Conservation (phyloP, 2,113 vertebrate species). For the Drymodes brunneopygia region DNA sequence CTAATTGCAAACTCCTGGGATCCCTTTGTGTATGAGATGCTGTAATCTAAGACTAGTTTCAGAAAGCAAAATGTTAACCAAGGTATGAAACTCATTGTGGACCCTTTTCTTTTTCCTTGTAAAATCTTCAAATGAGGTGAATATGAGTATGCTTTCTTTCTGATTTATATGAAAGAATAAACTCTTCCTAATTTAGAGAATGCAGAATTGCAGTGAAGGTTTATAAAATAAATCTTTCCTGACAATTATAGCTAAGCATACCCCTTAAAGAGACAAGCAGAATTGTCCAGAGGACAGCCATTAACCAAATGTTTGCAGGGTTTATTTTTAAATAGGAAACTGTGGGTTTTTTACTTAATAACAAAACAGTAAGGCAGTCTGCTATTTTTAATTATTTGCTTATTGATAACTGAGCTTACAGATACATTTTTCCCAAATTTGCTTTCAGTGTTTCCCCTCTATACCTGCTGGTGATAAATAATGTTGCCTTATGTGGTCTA, state of each 20-base stretch:
- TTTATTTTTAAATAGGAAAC: slow-evolving; percentile 54
- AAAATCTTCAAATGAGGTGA: slow-evolving; percentile 5
- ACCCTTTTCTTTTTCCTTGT: background rate
- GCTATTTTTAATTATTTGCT: slow-evolving; percentile 13
- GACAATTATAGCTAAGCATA: slow-evolving; percentile 28
- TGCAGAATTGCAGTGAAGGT: background rate
- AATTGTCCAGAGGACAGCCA: slow-evolving; percentile 48
- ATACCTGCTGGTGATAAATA: slow-evolving; percentile 10
- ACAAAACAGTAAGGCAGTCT: background rate
- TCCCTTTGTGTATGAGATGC: background rate
- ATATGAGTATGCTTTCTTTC: background rate
- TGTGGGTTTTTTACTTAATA: background rate
- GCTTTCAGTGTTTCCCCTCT: background rate
- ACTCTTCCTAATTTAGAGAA: background rate
- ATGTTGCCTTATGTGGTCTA: background rate
- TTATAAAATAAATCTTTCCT: slow-evolving; percentile 39
- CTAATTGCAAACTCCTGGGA: background rate
- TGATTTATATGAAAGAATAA: slow-evolving; percentile 12
- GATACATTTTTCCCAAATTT: background rate
- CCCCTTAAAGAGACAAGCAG: background rate
- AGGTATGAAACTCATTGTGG: background rate
- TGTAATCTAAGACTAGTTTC: background rate
- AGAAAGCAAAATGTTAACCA: background rate
- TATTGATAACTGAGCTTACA: background rate
- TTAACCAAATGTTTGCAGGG: slow-evolving; percentile 35